Evolutionary conservation across 2,797 vertebrate species (phyloP).

Genomic region (Erpetoichthys calabaricus): DNA sequence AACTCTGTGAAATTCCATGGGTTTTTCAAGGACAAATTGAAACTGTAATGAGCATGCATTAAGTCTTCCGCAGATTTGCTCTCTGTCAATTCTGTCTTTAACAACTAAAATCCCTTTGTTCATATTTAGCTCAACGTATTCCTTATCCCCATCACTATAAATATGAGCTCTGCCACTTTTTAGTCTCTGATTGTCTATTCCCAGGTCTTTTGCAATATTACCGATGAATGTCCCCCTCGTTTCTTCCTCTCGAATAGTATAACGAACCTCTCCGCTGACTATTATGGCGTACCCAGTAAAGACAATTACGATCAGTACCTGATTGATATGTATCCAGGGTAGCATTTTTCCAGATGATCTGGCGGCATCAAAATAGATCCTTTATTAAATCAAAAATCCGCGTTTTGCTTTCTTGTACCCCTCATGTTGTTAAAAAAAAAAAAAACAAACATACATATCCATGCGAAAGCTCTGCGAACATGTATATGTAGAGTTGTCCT

Average conservation of each 20-base stretch:
- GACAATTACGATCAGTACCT: background rate
- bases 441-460: no score
- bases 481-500: no score
- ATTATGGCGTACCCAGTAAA: background rate
- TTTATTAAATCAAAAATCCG: no score
- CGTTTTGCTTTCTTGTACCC: background rate
- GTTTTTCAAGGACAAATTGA: conserved; percentile 50
- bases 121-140: conserved; percentile 62
- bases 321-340: background rate
- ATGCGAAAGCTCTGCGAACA: no score
- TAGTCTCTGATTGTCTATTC: conserved; percentile 38
- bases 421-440: background rate
- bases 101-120: conserved; percentile 60
- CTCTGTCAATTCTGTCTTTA: conserved; percentile 63
- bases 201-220: conserved; percentile 47
- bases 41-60: conserved; percentile 51
- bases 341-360: background rate
- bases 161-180: conserved; percentile 38
- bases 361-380: no score
- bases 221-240: conserved; percentile 48
- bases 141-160: conserved; percentile 24
- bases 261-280: conserved; percentile 41
- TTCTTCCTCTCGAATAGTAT: conserved; percentile 51
- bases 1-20: conserved; percentile 43
- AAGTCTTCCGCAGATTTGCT: conserved; percentile 52